phyloP scores from a whole-genome alignment of 2,888 invertebrate genomes.

The Ethmia dodecea region DNA sequence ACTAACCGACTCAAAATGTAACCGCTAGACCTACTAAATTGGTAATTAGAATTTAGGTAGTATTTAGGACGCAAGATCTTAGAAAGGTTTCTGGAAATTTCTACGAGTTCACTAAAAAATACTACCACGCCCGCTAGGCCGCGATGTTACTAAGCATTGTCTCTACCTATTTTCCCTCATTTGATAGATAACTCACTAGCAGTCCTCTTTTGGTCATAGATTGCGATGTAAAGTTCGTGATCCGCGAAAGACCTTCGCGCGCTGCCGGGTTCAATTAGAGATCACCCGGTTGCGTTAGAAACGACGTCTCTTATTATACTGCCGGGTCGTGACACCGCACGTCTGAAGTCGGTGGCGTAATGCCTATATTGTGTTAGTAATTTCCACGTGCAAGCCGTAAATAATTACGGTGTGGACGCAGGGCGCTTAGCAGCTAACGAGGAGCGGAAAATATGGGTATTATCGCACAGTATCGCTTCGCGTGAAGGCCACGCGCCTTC shows the following conservation, averaged over 20 bases:
- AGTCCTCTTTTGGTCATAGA: slow-evolving; percentile 29
- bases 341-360: slow-evolving; percentile 47
- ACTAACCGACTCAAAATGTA: too few species aligned
- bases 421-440: slow-evolving; percentile 27
- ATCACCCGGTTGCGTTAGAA: slow-evolving; percentile 51
- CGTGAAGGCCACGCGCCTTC: slow-evolving; percentile 8
- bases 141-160: too few species aligned
- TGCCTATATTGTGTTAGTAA: slow-evolving; percentile 43
- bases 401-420: slow-evolving; percentile 47
- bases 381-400: slow-evolving; percentile 47
- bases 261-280: slow-evolving; percentile 57
- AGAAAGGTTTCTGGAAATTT: too few species aligned
- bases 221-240: slow-evolving; percentile 29
- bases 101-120: too few species aligned
- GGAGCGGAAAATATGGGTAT: slow-evolving; percentile 46
- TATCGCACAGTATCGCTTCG: slow-evolving; percentile 37
- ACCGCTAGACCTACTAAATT: too few species aligned
- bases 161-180: too few species aligned
- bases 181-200: too few species aligned
- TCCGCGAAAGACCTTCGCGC: slow-evolving; percentile 43
- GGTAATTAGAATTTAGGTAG: too few species aligned
- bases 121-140: too few species aligned
- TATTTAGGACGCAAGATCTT: too few species aligned
- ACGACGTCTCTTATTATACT: slow-evolving; percentile 42
- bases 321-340: slow-evolving; percentile 55